A percentile compares a stretch with the other conserved stretches of the same genome.
Conservation (phyloP, 2,888 invertebrate genomes). For the Cyclophora punctaria region DNA sequence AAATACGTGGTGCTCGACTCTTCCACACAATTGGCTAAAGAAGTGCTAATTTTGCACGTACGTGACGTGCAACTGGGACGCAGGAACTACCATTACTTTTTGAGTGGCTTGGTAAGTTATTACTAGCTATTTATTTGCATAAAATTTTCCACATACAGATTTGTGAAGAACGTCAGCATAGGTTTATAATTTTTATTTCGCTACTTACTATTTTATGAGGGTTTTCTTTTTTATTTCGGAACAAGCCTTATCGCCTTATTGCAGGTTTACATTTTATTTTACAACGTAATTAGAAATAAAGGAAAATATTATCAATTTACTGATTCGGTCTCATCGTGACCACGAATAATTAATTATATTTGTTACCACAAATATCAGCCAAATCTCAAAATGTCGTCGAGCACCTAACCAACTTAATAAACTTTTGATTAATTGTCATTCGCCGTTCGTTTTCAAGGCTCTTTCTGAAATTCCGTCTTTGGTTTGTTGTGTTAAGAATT, state of each 20-base stretch:
- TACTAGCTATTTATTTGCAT: constrained; percentile 1
- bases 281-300: no score
- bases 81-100: constrained; percentile 92
- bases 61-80: constrained; percentile 89
- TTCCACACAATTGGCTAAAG: constrained; percentile 88
- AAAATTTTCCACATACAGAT: no score
- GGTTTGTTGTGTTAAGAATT: no score
- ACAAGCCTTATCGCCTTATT: no score
- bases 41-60: constrained; percentile 89
- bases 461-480: not conserved
- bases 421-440: constrained; percentile 3
- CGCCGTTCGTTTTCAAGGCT: constrained; percentile 1
- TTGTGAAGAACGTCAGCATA: no score
- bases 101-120: constrained; percentile 89
- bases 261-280: no score
- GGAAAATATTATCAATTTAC: no score
- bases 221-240: not conserved
- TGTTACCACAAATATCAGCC: not conserved
- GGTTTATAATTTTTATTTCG: not conserved
- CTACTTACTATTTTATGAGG: not conserved
- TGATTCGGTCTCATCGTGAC: no score
- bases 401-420: not conserved
- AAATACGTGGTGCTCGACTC: constrained; percentile 94
- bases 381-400: not conserved
- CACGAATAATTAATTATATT: no score